Evolutionary conservation across 2,113 vertebrate species (phyloP).

Genomic region (Brienomyrus brachyistius): DNA sequence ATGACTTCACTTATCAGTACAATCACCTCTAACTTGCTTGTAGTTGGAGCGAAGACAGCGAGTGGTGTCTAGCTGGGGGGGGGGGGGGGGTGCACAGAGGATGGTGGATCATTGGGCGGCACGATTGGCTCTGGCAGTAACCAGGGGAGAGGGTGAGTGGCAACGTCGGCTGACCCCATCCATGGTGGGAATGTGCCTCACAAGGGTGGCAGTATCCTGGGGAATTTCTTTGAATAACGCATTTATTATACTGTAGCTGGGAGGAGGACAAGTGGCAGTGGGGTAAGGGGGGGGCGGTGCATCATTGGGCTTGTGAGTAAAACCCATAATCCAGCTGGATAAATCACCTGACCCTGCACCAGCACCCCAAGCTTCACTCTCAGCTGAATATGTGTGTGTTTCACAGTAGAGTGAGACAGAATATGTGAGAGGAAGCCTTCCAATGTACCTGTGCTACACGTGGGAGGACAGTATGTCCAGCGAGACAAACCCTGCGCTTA

Average conservation of each 20-base stretch:
- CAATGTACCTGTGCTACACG: neutral
- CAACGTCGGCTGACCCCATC: neutral
- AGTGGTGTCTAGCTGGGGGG: neutral
- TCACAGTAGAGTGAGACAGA: neutral
- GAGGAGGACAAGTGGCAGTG: neutral
- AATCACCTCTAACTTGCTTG: neutral
- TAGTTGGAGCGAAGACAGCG: neutral
- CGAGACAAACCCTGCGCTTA: neutral
- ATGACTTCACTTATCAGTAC: neutral
- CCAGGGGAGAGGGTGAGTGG: neutral
- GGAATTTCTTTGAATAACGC: neutral
- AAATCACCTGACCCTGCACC: neutral
- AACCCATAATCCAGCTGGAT: neutral
- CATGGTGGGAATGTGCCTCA: neutral
- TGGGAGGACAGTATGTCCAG: neutral
- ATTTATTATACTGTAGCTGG: neutral
- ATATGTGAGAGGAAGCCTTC: neutral
- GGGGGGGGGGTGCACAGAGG: neutral
- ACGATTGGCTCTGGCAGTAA: neutral
- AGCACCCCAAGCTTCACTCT: neutral
- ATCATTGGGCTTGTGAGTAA: neutral
- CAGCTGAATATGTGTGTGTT: neutral
- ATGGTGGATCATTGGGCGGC: neutral
- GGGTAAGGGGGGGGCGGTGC: neutral
- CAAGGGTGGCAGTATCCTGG: neutral